Evolutionary conservation across 2,797 vertebrate species (phyloP).

Genomic region (Pipistrellus pygmaeus): DNA sequence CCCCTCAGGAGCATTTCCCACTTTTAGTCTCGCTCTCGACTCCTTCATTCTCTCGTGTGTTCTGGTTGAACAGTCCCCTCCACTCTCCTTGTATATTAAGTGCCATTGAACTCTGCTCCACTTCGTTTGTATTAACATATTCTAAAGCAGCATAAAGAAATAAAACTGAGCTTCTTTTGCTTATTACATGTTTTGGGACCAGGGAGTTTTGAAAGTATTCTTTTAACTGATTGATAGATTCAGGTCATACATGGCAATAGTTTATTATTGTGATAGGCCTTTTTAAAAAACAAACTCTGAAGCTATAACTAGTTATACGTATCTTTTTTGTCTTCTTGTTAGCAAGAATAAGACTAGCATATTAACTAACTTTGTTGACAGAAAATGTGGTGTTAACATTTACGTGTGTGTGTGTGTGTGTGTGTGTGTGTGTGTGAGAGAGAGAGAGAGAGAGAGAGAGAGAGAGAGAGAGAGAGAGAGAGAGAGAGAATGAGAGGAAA

Average conservation of each 20-base stretch:
- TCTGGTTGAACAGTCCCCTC: not conserved
- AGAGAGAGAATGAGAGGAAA: too few species aligned
- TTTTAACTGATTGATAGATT: slow-evolving; percentile 21
- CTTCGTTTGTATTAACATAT: slow-evolving; percentile 9
- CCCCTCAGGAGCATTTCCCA: not conserved
- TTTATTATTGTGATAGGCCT: not conserved
- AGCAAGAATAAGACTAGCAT: slow-evolving; percentile 36
- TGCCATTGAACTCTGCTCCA: not conserved
- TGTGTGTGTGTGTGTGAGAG: not conserved
- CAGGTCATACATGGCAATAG: not conserved
- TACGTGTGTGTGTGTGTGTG: not conserved
- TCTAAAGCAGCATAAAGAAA: slow-evolving; percentile 29
- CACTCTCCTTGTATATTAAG: slow-evolving; percentile 19
- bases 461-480: too few species aligned
- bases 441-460: not conserved
- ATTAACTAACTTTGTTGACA: slow-evolving; percentile 31
- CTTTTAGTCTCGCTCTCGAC: not conserved
- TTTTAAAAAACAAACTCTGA: not conserved
- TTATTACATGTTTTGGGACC: not conserved
- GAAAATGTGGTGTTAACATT: slow-evolving; percentile 42
- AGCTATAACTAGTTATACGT: not conserved
- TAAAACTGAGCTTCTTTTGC: slow-evolving; percentile 2
- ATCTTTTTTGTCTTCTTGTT: slow-evolving; percentile 1
- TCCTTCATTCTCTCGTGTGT: not conserved
- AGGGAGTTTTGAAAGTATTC: slow-evolving; percentile 61